Conservation (phyloP, 1,140 invertebrate species). For the Drosophila dunni region DNA sequence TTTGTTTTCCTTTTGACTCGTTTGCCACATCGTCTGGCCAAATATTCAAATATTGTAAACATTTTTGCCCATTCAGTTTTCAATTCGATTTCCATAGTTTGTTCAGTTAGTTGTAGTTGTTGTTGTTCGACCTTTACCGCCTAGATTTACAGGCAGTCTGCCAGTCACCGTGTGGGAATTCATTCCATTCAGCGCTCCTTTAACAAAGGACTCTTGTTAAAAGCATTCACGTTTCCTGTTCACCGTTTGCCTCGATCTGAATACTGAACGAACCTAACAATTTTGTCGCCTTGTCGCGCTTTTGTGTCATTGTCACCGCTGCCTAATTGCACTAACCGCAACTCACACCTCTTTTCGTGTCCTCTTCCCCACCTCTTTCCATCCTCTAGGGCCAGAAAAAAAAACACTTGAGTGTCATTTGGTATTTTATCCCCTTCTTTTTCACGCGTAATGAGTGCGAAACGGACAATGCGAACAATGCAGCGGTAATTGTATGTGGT, state of each 20-base stretch:
- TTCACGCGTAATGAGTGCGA: conserved; percentile 54
- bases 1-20: conserved; percentile 20
- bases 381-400: conserved; percentile 28
- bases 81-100: conserved; percentile 38
- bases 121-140: conserved; percentile 10
- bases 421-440: conserved; percentile 35
- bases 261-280: conserved; percentile 20
- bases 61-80: conserved; percentile 36
- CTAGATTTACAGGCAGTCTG: conserved; percentile 6
- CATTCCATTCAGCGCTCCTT: neutral
- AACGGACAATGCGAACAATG: conserved; percentile 74
- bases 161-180: neutral
- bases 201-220: conserved; percentile 72
- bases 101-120: conserved; percentile 6
- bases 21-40: conserved; percentile 33
- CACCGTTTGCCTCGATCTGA: conserved; percentile 15
- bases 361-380: neutral
- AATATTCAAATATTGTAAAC: conserved; percentile 60
- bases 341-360: conserved; percentile 22
- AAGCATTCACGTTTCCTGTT: conserved; percentile 58
- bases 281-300: conserved; percentile 66
- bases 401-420: conserved; percentile 74
- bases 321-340: conserved; percentile 79
- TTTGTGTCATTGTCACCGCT: conserved; percentile 79
- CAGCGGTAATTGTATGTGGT: conserved; percentile 78